These are phyloP conservation scores for Paramisgurnus dabryanus DNA, from an alignment of 2,113 vertebrate genomes.

Conservation along the genomic window DNA sequence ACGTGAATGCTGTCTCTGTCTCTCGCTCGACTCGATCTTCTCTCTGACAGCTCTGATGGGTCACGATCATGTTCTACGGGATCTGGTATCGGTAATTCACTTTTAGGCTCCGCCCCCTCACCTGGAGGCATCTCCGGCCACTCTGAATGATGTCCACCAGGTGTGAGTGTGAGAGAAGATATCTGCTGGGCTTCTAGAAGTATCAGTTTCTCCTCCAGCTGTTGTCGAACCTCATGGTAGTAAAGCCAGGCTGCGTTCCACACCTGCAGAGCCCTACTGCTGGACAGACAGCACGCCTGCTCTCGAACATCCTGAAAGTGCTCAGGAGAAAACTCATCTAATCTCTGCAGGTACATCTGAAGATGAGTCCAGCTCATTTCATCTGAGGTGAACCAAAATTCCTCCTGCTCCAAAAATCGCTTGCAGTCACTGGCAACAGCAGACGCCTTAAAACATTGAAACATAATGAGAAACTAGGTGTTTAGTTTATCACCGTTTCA, in stretches of 20 bases:
- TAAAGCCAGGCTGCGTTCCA: constrained; percentile 80
- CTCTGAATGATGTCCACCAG: constrained; percentile 12
- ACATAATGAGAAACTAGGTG: no score
- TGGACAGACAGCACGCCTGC: constrained; percentile 71
- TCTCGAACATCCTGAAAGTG: constrained; percentile 81
- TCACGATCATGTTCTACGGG: neutral
- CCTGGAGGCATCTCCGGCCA: constrained; percentile 7
- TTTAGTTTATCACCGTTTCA: no score
- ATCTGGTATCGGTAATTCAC: neutral
- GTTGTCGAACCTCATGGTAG: constrained; percentile 73
- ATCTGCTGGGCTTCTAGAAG: constrained; percentile 56
- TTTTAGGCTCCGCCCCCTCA: constrained; percentile 21
- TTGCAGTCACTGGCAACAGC: constrained; percentile 75
- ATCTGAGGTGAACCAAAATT: constrained; percentile 59
- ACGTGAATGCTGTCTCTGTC: constrained; percentile 45
- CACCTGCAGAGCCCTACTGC: constrained; percentile 64
- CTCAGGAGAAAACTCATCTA: constrained; percentile 73
- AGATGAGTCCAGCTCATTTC: constrained; percentile 66
- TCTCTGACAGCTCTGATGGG: constrained; percentile 20
- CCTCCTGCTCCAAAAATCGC: constrained; percentile 66
- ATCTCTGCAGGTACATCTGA: constrained; percentile 77
- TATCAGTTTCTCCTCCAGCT: constrained; percentile 72
- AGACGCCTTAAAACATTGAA: constrained; percentile 25
- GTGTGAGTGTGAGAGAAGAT: constrained; percentile 2
- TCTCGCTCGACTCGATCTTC: neutral